Evolutionary conservation across 2,888 invertebrate genomes (phyloP).

Genomic region (Tyria jacobaeae): DNA sequence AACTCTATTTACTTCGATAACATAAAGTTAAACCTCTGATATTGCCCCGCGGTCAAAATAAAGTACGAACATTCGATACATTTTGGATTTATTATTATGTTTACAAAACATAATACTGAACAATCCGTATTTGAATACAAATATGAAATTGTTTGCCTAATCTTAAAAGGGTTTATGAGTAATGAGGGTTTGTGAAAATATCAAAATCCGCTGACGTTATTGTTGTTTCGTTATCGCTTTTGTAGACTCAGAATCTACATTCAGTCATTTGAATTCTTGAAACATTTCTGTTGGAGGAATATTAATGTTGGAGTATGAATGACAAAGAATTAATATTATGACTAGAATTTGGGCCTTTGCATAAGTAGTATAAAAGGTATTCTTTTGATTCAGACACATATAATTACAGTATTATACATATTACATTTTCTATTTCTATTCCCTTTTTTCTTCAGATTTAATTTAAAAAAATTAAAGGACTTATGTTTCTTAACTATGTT

Average conservation of each 20-base stretch:
- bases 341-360: too few species aligned
- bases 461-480: neutral
- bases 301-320: neutral
- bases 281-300: neutral
- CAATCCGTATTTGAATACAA: slow-evolving; percentile 20
- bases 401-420: neutral
- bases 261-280: slow-evolving; percentile 2
- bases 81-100: slow-evolving; percentile 37
- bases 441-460: neutral
- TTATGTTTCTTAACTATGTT: neutral
- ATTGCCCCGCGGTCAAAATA: slow-evolving; percentile 39
- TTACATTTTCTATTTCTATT: neutral
- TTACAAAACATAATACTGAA: slow-evolving; percentile 31
- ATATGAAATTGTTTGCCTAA: slow-evolving; percentile 23
- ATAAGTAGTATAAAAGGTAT: too few species aligned
- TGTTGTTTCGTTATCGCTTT: slow-evolving; percentile 15
- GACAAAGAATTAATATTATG: neutral
- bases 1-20: slow-evolving; percentile 67
- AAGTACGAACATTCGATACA: slow-evolving; percentile 33
- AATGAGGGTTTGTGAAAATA: slow-evolving; percentile 21
- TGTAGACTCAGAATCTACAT: slow-evolving; percentile 13
- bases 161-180: slow-evolving; percentile 20
- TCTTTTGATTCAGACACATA: neutral
- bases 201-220: slow-evolving; percentile 11
- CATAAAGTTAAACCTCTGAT: slow-evolving; percentile 59